Base-by-base conservation (phyloP, 2,113 vertebrate species). In the Hyperopisus bebe region DNA sequence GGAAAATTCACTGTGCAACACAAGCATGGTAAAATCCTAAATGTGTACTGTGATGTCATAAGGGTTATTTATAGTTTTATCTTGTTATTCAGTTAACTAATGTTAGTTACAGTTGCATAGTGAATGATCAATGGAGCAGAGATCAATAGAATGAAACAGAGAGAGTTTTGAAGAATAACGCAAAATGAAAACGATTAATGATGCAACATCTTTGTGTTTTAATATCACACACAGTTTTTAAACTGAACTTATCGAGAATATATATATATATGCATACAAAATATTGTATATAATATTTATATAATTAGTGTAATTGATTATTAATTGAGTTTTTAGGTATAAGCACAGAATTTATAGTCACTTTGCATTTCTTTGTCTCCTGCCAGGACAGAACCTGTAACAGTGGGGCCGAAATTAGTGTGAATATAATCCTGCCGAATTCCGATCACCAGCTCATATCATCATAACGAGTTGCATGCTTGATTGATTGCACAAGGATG, bases 381-480 rank as follows among this genome's bases (percentile, higher is more conserved):
- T 35, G 39, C 31, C 88, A 51, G 8, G 17, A 82, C 74, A 53
- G 35, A 82, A 8, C 70, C 88, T 70, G 35, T n/a, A 89, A 50
- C 70, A 58, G 21, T 19, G n/a, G 42, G 44, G 19, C 27, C 5
- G 15, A 48, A 48, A 89, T 31, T 80, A 39, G 48, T 89, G 70
- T 86, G 44, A 86, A 47, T 86, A 50, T 88, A 48, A 86, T 83
- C 42, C 50, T 42, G 74, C 31, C 46, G 74, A 35, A 89, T 88
- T 66, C 47, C 58, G 88, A 87, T 87, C 53, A 82, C 44, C 77
- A 74, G 80, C 90, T 91, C 48, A 13, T 11, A 88, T 88, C 74
- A 86, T 85, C 74, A 86, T 88, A 88, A 77, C n/a, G 83, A 87
- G 42, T 80, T 91, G 90, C 42, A 89, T 13, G 44, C 58, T 89